These are phyloP conservation scores for Arctia plantaginis DNA, from an alignment of 2,888 invertebrate species.

Conservation along the genomic window DNA sequence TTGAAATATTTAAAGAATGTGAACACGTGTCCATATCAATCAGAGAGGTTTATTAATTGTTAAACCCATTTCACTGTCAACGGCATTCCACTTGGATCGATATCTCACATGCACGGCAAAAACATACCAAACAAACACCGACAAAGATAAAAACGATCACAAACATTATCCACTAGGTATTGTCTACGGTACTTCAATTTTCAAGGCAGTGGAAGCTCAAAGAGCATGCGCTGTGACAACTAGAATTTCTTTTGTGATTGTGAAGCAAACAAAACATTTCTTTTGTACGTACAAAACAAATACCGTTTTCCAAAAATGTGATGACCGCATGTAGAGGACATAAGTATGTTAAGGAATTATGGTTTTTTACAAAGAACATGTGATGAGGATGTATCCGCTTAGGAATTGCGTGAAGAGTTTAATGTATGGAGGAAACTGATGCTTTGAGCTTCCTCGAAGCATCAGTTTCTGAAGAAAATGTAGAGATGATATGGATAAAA, in stretches of 20 bases:
- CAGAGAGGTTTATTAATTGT: conserved; percentile 84
- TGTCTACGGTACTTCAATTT: conserved; percentile 82
- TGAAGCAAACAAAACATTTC: conserved; percentile 72
- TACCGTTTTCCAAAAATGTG: conserved; percentile 61
- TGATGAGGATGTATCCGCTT: background rate
- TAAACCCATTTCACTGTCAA: conserved; percentile 85
- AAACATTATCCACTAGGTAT: conserved; percentile 76
- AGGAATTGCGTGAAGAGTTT: background rate
- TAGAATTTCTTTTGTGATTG: conserved; percentile 72
- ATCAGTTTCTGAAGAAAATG: background rate
- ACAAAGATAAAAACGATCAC: conserved; percentile 78
- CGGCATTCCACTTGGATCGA: conserved; percentile 79
- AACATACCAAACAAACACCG: conserved; percentile 70
- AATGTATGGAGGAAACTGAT: background rate
- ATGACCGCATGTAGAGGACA: conserved; percentile 75
- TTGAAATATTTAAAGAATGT: conserved; percentile 66
- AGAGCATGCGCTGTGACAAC: conserved; percentile 76
- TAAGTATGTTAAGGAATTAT: conserved; percentile 15
- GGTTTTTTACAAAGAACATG: background rate
- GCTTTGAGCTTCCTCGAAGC: background rate
- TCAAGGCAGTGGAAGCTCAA: conserved; percentile 85
- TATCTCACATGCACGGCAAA: conserved; percentile 72
- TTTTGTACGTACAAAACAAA: conserved; percentile 70
- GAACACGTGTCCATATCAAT: conserved; percentile 68
- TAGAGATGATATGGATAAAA: background rate